Evolutionary conservation across 2,113 vertebrate genomes (phyloP), one percentile per base, ranked within the genome.

Genomic region (Vicugna pacos): DNA sequence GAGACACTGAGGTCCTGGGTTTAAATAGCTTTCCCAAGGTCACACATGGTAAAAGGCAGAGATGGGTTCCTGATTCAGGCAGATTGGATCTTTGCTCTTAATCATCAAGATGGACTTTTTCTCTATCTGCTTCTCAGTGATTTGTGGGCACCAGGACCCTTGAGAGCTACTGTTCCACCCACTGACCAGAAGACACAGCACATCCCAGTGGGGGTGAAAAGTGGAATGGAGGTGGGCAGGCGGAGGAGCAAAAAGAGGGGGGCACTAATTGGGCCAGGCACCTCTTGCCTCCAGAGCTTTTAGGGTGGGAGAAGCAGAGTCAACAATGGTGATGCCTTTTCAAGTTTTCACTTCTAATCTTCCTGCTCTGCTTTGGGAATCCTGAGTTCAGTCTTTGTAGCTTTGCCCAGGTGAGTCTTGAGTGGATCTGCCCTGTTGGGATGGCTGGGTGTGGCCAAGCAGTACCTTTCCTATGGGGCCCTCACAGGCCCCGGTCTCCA

Each of bases 261-360:
- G 22, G 54, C 19, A 8, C n/a, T 0, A 1, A 8, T 0, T 17
- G 26, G 52, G 50, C 16, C 65, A 1, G 3, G 64, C 16, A 35
- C 62, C 52, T 56, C 54, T 54, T 14, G 14, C 13, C 16, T n/a
- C 58, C 1, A 0, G 26, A 62, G 32, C 60, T 72, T 38, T 10
- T 50, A 8, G 5, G 46, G 8, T 3, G 5, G 62, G 52, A 42
- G 46, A 52, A 35, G 35, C 24, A 3, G 70, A 38, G 19, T 17
- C 56, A 14, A 28, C 17, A 6, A 8, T 32, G 92, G 42, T 6
- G 22, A 15, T 46, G n/a, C 28, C 76, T 26, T 19, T 46, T 32
- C 20, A 22, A 48, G 76, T 22, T n/a, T 17, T 54, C 60, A 1
- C 32, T 70, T 52, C 75, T n/a, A 5, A 32, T 17, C 60, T 62